Evolutionary conservation across 1,140 invertebrate genomes (phyloP).

Genomic region (Drosophila kohkoa): DNA sequence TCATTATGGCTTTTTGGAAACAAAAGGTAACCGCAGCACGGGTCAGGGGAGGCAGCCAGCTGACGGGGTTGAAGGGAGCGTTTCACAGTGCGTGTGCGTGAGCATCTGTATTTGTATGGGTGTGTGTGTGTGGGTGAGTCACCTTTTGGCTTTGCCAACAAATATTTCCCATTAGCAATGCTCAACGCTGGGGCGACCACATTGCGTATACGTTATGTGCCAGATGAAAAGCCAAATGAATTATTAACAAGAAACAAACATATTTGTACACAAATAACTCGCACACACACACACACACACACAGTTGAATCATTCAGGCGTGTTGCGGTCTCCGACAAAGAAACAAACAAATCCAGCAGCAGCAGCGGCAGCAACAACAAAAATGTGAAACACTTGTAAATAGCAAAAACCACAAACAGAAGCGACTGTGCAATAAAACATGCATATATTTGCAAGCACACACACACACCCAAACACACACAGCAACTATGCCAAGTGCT

Average conservation of each 20-base stretch:
- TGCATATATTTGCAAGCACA: conserved; percentile 70
- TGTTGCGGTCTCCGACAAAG: conserved; percentile 42
- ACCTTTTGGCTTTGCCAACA: conserved; percentile 79
- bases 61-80: conserved; percentile 3
- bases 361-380: conserved; percentile 17
- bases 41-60: conserved; percentile 2
- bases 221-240: conserved; percentile 69
- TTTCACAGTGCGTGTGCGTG: conserved; percentile 4
- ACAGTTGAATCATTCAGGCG: conserved; percentile 38
- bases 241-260: conserved; percentile 69
- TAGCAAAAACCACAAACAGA: conserved; percentile 73
- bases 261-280: conserved; percentile 65
- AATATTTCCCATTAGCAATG: conserved; percentile 79
- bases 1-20: conserved; percentile 78
- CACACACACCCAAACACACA: conserved; percentile 15
- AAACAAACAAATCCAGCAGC: conserved; percentile 27
- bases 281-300: conserved; percentile 40
- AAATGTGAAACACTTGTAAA: conserved; percentile 75
- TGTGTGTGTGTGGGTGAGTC: conserved; percentile 56
- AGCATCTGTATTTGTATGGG: conserved; percentile 6
- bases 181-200: conserved; percentile 56
- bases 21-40: conserved; percentile 74
- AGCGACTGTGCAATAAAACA: conserved; percentile 78
- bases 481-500: conserved; percentile 70
- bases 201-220: conserved; percentile 72